Conservation (phyloP, 1,140 invertebrate species). For the Galleria mellonella region DNA sequence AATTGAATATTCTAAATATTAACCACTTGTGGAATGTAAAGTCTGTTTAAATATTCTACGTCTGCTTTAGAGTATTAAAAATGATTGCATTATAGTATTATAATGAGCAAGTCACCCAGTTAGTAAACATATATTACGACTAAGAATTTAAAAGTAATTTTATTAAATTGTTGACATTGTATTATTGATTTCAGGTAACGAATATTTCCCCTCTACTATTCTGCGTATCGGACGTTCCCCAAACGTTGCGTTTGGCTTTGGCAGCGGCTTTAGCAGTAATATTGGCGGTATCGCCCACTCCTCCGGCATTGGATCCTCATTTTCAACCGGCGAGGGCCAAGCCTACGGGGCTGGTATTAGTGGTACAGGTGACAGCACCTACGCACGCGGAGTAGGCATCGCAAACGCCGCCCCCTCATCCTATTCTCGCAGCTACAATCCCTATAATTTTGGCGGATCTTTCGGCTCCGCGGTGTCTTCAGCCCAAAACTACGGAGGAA, state of each 20-base stretch:
- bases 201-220: conserved; percentile 8
- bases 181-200: conserved; percentile 10
- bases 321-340: conserved; percentile 41
- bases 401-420: conserved; percentile 19
- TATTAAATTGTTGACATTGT: too few species aligned
- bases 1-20: too few species aligned
- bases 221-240: conserved; percentile 20
- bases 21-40: too few species aligned
- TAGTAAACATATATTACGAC: too few species aligned
- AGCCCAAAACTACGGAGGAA: conserved; percentile 29
- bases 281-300: conserved; percentile 56
- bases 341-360: conserved; percentile 40
- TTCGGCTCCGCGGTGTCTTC: conserved; percentile 24
- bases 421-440: conserved; percentile 15
- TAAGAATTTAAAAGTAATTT: too few species aligned
- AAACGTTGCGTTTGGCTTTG: conserved; percentile 48
- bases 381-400: conserved; percentile 23
- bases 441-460: conserved; percentile 12
- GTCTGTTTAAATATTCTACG: too few species aligned
- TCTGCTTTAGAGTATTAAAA: too few species aligned
- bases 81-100: too few species aligned
- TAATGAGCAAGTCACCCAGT: too few species aligned
- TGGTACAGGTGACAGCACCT: conserved; percentile 8
- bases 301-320: conserved; percentile 41
- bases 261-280: conserved; percentile 57